Base-by-base conservation (phyloP, 2,113 vertebrate genomes). In the Salvelinus namaycush region DNA sequence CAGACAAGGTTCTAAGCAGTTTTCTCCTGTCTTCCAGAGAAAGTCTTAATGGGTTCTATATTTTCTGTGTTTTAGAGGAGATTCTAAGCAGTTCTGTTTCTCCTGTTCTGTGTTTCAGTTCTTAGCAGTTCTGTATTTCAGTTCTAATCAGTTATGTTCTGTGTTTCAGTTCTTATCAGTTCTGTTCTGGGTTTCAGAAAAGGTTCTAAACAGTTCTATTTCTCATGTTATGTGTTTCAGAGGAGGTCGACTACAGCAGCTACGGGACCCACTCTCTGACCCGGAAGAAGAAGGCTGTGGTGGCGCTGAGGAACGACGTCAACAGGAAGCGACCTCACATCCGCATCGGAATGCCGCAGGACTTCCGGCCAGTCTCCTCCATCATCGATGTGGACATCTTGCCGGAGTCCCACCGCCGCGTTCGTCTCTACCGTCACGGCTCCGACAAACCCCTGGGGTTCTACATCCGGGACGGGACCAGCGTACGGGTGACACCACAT, bases 361-460 rank as follows among this genome's bases (percentile, higher is more conserved):
- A 99, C 90, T 99, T 99, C 86, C 93, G 97, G 16, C 97, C 98
- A 0, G 97, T 99, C 71, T 99, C 98, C 20, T 99, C 98, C 85
- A 97, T 99, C 86, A 99, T 99, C 0, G 98, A 99, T 3, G 98
- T 99, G 90, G 98, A 99, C 91, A 96, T 99, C 84, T 93, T 99
- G 39, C 98, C 98, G 0, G 97, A 99, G 85, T 99, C 97, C 0
- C 98, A 99, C 86, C 92, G 97, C 60, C 93, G 98, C 0, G 98
- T 99, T 24, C 90, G 97, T 24, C 92, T 99, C 24, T 99, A 98
- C 64, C 94, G 97, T 1, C 95, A 99, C 0, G 97, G 98, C 7
- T 99, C 97, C 1, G 96, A 98, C 90, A 97, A 97, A 51, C 98
- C 98, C 0, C 89, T 99, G 67, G 98, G 98, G 18, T 99, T 99